A percentile compares a stretch with the other conserved stretches of the same genome.
Conservation (phyloP, 2,113 vertebrate species). For the Bothrops jararaca region DNA sequence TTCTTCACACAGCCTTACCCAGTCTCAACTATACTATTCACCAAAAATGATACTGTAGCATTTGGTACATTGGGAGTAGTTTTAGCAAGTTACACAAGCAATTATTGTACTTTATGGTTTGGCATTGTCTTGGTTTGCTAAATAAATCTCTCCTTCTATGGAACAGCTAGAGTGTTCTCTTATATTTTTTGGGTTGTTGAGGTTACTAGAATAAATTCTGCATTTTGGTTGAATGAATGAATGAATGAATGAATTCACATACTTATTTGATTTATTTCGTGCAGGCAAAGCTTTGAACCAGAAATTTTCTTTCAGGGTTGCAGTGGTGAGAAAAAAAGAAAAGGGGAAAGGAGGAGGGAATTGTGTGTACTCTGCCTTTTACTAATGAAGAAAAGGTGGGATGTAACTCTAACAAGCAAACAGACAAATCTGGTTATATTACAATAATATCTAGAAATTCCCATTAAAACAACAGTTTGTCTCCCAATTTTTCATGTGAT, state of each 20-base stretch:
- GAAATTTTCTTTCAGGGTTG: neutral
- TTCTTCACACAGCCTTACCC: neutral
- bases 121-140: neutral
- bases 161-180: neutral
- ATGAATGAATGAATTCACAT: neutral
- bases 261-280: slow-evolving; percentile 7
- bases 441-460: neutral
- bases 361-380: neutral
- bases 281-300: neutral
- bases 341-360: neutral
- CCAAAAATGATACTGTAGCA: neutral
- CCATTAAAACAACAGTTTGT: neutral
- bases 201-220: slow-evolving; percentile 1
- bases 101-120: neutral
- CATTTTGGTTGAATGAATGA: no score
- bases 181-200: neutral
- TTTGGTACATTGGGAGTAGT: neutral
- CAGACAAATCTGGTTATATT: neutral
- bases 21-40: neutral
- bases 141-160: neutral
- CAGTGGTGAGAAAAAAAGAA: neutral
- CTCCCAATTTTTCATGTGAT: neutral
- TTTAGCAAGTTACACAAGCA: neutral
- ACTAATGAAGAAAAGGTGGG: neutral
- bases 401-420: neutral